phyloP scores from a whole-genome alignment of 1,140 invertebrate species.

The Pseudomyrmex flavicornis region DNA sequence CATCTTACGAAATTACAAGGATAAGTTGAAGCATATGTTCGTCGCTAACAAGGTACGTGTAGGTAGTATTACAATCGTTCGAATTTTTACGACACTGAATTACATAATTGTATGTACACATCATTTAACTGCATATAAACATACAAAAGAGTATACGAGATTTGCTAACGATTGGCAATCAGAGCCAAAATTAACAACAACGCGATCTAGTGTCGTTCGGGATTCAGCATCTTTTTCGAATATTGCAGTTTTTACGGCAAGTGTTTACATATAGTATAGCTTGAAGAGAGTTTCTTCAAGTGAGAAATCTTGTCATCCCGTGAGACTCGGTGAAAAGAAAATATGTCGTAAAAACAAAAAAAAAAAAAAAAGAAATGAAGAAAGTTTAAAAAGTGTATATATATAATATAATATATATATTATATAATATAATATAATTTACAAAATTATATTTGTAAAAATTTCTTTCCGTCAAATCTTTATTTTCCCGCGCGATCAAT shows the following conservation, averaged over 20 bases:
- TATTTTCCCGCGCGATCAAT: no score
- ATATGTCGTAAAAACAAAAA: no score
- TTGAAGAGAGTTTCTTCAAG: constrained; percentile 24
- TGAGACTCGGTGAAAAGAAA: neutral
- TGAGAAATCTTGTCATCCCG: constrained; percentile 17
- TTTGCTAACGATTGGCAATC: constrained; percentile 60
- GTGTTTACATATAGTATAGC: neutral
- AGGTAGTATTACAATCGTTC: constrained; percentile 72
- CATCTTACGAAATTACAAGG: constrained; percentile 73
- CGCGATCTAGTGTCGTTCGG: constrained; percentile 1
- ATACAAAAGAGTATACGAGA: constrained; percentile 79
- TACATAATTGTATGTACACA: constrained; percentile 72
- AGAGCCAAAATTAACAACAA: constrained; percentile 12
- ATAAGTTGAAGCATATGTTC: constrained; percentile 74
- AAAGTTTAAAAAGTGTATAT: no score
- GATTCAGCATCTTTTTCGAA: neutral
- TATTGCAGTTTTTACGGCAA: no score
- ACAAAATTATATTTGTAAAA: no score
- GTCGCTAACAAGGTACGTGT: constrained; percentile 73
- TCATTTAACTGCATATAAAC: constrained; percentile 82
- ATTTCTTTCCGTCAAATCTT: no score
- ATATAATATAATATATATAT: no score
- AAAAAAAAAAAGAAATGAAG: no score
- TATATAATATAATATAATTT: no score
- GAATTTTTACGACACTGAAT: constrained; percentile 75